Evolutionary conservation across 1,140 invertebrate genomes (phyloP), one percentile per base, ranked within the genome.

Genomic region (Microplitis mediator): DNA sequence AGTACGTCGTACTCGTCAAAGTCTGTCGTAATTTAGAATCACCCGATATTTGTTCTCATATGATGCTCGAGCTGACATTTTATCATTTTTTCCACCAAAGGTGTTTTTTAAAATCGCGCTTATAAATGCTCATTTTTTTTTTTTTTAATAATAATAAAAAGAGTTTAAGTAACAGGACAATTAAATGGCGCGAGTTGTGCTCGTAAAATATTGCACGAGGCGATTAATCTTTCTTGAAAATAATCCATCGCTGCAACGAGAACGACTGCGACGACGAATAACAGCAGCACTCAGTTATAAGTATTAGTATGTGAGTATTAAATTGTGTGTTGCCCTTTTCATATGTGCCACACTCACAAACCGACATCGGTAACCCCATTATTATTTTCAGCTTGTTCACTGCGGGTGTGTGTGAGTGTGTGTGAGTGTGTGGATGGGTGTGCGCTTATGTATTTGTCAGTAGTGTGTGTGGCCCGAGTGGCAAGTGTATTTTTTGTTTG

Each of bases 311-410:
- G 8, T 39, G 11, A 66, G 50, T 66, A 66, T 51, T 31, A 51
- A 66, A 45, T 45, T 5, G 39, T 58, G 70, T 65, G 70, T 54
- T 71, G 23, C 68, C 58, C 51, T 64, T 72, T 34, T 36, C 50
- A 61, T 61, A 61, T 69, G 54, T 34, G 36, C 13, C 23, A 56
- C 74, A 69, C 75, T 76, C 72, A 54, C 51, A 58, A 67, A 76
- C 75, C 80, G 80, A 77, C 78, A 81, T 79, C 76, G 81, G 75
- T 82, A 84, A 83, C 81, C 82, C 80, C 80, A 80, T 85, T 84
- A 85, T 86, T 85, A 86, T 85, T 84, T 85, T 77, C 78, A 75
- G 77, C 60, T 61, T 72, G 66, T 66, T 63, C n/a, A 8, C 11
- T 4, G 58, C 39, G 39, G 39, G 39, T 3, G 8, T 45, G 11